These are phyloP conservation scores for Dipodomys stephensi DNA, from an alignment of 2,113 vertebrate genomes.

Conservation along the genomic window DNA sequence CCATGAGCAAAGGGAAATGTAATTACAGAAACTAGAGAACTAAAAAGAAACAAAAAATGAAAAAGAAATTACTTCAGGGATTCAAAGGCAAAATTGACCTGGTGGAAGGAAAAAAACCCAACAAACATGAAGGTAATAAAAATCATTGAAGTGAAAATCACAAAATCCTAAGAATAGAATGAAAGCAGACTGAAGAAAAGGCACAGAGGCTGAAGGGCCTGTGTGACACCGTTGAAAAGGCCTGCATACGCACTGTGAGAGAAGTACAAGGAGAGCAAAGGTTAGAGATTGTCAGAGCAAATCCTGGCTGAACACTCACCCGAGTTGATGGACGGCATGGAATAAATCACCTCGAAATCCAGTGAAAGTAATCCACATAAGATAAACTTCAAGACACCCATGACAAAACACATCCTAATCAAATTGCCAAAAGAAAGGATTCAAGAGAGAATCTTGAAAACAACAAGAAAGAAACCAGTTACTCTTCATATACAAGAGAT, in stretches of 20 bases:
- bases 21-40: neutral
- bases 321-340: neutral
- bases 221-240: neutral
- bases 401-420: neutral
- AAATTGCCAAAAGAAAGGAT: neutral
- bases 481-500: neutral
- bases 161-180: neutral
- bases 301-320: neutral
- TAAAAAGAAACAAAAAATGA: neutral
- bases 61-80: neutral
- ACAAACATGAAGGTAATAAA: neutral
- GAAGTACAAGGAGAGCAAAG: neutral
- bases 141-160: neutral
- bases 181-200: neutral
- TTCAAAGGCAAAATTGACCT: neutral
- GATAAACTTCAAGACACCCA: neutral
- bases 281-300: neutral
- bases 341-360: neutral
- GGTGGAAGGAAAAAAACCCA: neutral
- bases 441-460: neutral
- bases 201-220: neutral
- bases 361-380: neutral
- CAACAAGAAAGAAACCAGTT: neutral
- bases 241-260: neutral
- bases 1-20: neutral